Evolutionary conservation across 2,113 vertebrate genomes (phyloP), one percentile per base, ranked within the genome.

Genomic region (Erpornis zantholeuca): DNA sequence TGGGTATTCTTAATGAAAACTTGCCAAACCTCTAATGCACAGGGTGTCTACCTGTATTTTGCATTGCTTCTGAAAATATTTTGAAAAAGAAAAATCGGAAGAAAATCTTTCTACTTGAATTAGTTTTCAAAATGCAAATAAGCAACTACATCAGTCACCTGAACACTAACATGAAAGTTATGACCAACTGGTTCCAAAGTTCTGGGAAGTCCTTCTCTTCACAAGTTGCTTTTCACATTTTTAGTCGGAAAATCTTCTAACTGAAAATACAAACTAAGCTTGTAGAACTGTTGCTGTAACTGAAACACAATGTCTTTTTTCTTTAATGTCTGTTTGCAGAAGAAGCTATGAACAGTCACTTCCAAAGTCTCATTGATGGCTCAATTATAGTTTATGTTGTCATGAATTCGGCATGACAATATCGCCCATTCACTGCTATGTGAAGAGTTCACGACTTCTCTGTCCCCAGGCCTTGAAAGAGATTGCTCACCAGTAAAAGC

Each of bases 341-440:
- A 77, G 54, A 92, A 88, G n/a, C 72, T 86, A 88, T 76, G 81
- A 82, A 92, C 35, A 90, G 78, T 36, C 23, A 52, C 60, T 94
- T 94, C 42, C 44, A 77, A 82, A 91, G 75, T 36, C 76, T 77
- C 86, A 90, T 24, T 94, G 84, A 95, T 78, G 59, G 75, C 66
- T 91, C 90, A 88, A 61, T 93, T 88, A 89, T 15, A 82, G 70
- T 70, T 88, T 25, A 70, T 72, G 64, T 61, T 82, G 86, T 86
- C 90, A 93, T 47, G 54, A 81, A 77, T 89, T 40, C 42, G 75
- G 79, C 75, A 88, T 53, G 73, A 94, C 89, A 97, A 20, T 87
- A 78, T 90, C 27, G 2, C 53, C 68, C 75, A 87, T 87, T 96
- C 87, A 94, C 29, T 80, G 70, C 66, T 61, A 7, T 49, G 42